Evolutionary conservation across 2,888 invertebrate genomes (phyloP).

Genomic region (Tineola bisselliella): DNA sequence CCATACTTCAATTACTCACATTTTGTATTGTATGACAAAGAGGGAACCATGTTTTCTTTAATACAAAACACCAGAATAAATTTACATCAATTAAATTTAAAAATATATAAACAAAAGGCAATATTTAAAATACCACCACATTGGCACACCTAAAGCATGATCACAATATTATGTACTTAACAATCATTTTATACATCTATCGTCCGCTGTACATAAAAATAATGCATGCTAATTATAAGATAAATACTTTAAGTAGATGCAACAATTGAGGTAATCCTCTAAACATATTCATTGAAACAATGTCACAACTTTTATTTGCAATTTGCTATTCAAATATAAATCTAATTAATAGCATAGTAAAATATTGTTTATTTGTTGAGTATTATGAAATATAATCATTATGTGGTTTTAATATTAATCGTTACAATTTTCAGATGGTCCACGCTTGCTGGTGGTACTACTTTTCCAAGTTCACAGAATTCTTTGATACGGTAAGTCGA

Average conservation of each 20-base stretch:
- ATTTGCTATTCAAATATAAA: too few species aligned
- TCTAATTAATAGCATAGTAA: not conserved
- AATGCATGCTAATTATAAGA: conserved; percentile 1
- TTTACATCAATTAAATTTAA: too few species aligned
- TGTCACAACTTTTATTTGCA: too few species aligned
- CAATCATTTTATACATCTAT: not conserved
- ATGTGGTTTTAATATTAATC: not conserved
- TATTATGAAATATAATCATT: not conserved
- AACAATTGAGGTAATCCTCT: too few species aligned
- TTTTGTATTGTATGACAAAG: not conserved
- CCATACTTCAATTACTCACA: not conserved
- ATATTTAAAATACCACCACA: not conserved
- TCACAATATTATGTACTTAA: not conserved
- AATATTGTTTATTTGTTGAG: not conserved
- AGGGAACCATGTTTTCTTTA: not conserved
- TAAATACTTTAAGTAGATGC: not conserved
- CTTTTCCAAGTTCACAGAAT: conserved; percentile 95
- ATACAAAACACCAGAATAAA: too few species aligned
- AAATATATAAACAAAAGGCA: not conserved
- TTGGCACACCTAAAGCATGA: not conserved
- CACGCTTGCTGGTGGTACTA: conserved; percentile 96
- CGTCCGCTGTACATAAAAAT: not conserved
- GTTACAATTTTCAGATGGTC: conserved; percentile 80
- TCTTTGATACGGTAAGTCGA: conserved; percentile 90
- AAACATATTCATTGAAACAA: not conserved